Percentiles rank a stretch among this genome's conserved stretches.
Conservation (phyloP, 2,888 invertebrate species). For the Tipula unca region DNA sequence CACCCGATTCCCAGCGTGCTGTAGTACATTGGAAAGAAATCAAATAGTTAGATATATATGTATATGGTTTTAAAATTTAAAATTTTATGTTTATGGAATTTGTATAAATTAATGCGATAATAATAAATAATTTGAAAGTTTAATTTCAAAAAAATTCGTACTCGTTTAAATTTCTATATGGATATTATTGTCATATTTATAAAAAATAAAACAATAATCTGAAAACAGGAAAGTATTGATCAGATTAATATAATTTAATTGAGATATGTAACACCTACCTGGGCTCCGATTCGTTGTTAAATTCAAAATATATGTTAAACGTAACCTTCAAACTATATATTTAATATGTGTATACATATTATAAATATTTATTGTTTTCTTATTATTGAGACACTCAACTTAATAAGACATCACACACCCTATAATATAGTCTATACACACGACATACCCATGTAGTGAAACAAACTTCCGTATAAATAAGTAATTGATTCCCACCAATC, state of each 20-base stretch:
- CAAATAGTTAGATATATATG: too few species aligned
- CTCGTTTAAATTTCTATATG: not conserved
- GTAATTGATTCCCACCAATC: too few species aligned
- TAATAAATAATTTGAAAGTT: not conserved
- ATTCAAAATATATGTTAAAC: not conserved
- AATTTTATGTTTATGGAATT: not conserved
- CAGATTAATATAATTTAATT: not conserved
- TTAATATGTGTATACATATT: not conserved
- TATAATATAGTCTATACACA: too few species aligned
- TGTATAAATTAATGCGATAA: not conserved
- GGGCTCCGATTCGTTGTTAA: not conserved
- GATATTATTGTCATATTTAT: not conserved
- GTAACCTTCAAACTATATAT: not conserved
- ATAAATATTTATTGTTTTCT: not conserved
- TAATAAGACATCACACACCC: not conserved
- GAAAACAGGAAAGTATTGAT: not conserved
- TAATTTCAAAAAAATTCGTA: not conserved
- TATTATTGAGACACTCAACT: not conserved
- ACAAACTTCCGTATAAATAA: not conserved
- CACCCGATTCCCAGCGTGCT: constrained; percentile 67
- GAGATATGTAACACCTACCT: not conserved
- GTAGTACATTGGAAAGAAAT: constrained; percentile 66
- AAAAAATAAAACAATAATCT: not conserved
- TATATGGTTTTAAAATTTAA: not conserved
- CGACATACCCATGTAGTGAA: not conserved